Evolutionary conservation across 2,888 invertebrate genomes (phyloP).

Genomic region (Quadroppia sp.): DNA sequence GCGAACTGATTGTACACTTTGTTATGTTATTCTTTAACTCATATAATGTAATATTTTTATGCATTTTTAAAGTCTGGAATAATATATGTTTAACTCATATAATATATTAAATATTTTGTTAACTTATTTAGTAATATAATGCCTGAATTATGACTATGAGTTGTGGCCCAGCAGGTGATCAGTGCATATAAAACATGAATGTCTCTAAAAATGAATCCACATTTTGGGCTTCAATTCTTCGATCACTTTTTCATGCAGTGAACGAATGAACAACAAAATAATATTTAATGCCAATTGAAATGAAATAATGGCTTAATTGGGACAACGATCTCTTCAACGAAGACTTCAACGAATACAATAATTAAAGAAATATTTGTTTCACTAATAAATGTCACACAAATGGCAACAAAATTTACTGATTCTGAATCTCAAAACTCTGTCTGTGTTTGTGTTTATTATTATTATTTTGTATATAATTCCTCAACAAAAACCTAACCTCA

Average conservation of each 20-base stretch:
- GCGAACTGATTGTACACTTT: not conserved
- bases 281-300: no score
- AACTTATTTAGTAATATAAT: constrained; percentile 37
- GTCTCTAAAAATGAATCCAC: not conserved
- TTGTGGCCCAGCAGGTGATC: constrained; percentile 19
- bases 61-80: constrained; percentile 16
- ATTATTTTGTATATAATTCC: no score
- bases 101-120: constrained; percentile 20
- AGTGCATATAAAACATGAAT: not conserved
- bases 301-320: constrained; percentile 1
- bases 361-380: constrained; percentile 19
- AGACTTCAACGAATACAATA: not conserved
- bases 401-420: not conserved
- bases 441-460: no score
- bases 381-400: constrained; percentile 15
- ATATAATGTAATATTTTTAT: constrained; percentile 23
- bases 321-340: constrained; percentile 34
- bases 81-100: constrained; percentile 25
- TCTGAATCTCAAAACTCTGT: no score
- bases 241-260: constrained; percentile 33
- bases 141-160: constrained; percentile 33
- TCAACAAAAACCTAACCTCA: no score
- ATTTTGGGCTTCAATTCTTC: not conserved
- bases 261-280: constrained; percentile 19
- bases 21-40: not conserved